Conservation (phyloP, 2,113 vertebrate genomes). For the Macaca mulatta region DNA sequence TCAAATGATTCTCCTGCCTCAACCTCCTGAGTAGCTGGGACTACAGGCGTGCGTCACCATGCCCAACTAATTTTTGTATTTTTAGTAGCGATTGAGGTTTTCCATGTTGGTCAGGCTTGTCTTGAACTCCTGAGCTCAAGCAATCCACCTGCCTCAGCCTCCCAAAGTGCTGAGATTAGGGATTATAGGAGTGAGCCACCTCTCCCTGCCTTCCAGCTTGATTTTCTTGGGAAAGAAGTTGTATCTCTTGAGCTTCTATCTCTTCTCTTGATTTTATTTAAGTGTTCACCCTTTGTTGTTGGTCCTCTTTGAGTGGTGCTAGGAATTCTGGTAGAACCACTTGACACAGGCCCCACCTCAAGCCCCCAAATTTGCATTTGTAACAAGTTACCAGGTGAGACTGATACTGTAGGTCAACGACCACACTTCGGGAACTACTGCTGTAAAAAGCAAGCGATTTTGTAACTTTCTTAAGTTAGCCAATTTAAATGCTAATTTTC, state of each 20-base stretch:
- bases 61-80: no score
- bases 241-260: not conserved
- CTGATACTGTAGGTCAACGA: not conserved
- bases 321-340: not conserved
- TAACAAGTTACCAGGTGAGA: not conserved
- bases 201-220: not conserved
- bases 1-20: no score
- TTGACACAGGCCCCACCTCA: not conserved
- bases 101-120: no score
- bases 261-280: not conserved
- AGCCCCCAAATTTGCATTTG: not conserved
- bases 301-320: not conserved
- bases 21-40: no score
- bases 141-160: no score
- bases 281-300: not conserved
- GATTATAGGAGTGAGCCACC: no score
- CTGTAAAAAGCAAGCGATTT: constrained; percentile 23
- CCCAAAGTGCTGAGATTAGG: no score
- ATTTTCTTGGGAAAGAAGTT: not conserved
- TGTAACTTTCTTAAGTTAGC: not conserved
- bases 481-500: constrained; percentile 40
- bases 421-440: not conserved
- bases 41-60: no score
- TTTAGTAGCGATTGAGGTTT: no score
- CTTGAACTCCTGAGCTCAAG: no score